Evolutionary conservation across 2,113 vertebrate genomes (phyloP).

Genomic region (Parus major): DNA sequence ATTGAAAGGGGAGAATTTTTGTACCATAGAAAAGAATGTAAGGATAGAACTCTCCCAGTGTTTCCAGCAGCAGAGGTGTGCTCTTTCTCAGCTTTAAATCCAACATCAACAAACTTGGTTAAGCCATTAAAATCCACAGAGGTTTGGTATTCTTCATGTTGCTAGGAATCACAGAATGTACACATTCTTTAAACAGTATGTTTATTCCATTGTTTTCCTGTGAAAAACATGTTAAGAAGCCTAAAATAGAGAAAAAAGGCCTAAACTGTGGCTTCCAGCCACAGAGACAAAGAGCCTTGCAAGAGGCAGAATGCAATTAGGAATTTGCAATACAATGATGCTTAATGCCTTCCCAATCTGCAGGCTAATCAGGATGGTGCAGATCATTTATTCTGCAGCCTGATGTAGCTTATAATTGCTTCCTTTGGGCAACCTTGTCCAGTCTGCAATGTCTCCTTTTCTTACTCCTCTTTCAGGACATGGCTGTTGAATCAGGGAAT

Average conservation of each 20-base stretch:
- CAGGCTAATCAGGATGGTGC: conserved; percentile 8
- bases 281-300: not conserved
- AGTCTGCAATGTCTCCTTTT: not conserved
- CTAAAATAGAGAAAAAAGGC: not conserved
- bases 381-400: not conserved
- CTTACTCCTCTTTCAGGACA: not conserved
- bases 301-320: not conserved
- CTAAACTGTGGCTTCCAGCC: not conserved
- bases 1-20: not conserved
- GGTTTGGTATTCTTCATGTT: not conserved
- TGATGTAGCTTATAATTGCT: not conserved
- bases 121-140: conserved; percentile 13
- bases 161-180: not conserved
- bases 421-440: not conserved
- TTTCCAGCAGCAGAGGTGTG: not conserved
- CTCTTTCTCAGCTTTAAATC: conserved; percentile 24
- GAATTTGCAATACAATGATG: not conserved
- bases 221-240: not conserved
- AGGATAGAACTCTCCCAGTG: not conserved
- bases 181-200: not conserved
- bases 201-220: not conserved
- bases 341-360: not conserved
- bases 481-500: not conserved
- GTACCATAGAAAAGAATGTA: not conserved
- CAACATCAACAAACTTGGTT: not conserved